Evolutionary conservation across 53 echinoderm and acorn worm genomes (phyloP).

Genomic region (Antedon mediterranea): DNA sequence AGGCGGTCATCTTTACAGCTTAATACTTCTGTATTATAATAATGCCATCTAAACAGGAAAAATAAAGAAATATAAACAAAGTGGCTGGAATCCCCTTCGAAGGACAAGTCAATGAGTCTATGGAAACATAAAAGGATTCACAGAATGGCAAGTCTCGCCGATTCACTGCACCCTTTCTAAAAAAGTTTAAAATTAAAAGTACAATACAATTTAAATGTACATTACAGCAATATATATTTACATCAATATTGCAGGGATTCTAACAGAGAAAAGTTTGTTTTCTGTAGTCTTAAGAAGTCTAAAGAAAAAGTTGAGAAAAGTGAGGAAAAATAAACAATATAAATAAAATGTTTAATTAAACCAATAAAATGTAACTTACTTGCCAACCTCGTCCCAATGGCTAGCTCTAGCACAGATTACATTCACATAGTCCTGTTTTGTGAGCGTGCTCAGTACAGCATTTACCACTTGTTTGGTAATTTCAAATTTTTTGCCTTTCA

Average conservation of each 20-base stretch:
- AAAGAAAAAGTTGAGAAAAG: too few relatives aligned
- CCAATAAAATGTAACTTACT: conserved; percentile 34
- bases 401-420: conserved; percentile 93
- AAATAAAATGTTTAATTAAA: not conserved
- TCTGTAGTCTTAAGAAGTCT: too few relatives aligned
- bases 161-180: too few relatives aligned
- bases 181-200: too few relatives aligned
- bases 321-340: not conserved
- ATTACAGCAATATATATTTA: too few relatives aligned
- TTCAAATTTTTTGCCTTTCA: conserved; percentile 92
- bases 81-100: too few relatives aligned
- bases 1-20: conserved; percentile 93
- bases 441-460: conserved; percentile 74
- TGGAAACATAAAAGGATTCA: too few relatives aligned
- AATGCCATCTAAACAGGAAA: conserved; percentile 86
- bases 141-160: too few relatives aligned
- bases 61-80: not conserved
- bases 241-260: too few relatives aligned
- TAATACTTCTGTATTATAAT: conserved; percentile 63
- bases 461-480: conserved; percentile 62
- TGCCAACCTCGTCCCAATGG: conserved; percentile 92
- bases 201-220: too few relatives aligned
- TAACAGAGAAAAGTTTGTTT: too few relatives aligned
- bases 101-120: too few relatives aligned
- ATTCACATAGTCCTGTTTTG: conserved; percentile 95